phyloP scores from a whole-genome alignment of 92 coral and sea anemone species.

The Micromussa lordhowensis region DNA sequence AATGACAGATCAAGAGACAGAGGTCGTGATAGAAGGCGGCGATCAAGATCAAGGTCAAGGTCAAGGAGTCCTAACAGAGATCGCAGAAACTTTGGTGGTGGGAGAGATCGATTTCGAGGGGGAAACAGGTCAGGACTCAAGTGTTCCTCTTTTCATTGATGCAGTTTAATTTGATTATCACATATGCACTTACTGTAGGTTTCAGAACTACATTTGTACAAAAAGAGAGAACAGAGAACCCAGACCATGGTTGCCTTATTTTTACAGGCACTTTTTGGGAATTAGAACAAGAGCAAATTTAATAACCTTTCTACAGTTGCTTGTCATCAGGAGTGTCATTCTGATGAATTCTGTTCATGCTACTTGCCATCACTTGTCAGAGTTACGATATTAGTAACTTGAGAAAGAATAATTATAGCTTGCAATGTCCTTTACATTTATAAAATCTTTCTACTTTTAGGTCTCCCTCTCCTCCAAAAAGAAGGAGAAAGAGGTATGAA shows the following conservation, averaged over 20 bases:
- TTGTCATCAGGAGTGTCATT: too few relatives aligned
- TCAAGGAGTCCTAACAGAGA: conserved; percentile 80
- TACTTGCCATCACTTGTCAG: too few relatives aligned
- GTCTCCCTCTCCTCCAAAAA: conserved; percentile 72
- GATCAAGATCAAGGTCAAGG: conserved; percentile 81
- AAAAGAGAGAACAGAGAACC: too few relatives aligned
- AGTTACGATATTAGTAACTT: neutral
- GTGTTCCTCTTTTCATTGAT: neutral
- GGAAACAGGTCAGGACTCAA: conserved; percentile 49
- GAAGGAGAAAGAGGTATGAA: conserved; percentile 59
- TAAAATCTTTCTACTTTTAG: neutral
- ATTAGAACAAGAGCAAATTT: too few relatives aligned
- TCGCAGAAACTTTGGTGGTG: conserved; percentile 69
- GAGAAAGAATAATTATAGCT: neutral
- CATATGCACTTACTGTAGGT: too few relatives aligned
- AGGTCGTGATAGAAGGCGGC: conserved; percentile 73
- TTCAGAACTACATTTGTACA: too few relatives aligned
- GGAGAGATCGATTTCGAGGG: conserved; percentile 67
- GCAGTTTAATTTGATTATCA: neutral
- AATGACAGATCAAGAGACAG: conserved; percentile 57
- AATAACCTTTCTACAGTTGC: too few relatives aligned
- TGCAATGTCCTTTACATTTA: neutral
- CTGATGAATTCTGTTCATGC: too few relatives aligned
- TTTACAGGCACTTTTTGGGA: too few relatives aligned
- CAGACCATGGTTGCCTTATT: neutral